Percentiles rank a stretch among this genome's conserved stretches.
phyloP scores from a whole-genome alignment of 2,888 invertebrate species.

The Sisyra nigra region DNA sequence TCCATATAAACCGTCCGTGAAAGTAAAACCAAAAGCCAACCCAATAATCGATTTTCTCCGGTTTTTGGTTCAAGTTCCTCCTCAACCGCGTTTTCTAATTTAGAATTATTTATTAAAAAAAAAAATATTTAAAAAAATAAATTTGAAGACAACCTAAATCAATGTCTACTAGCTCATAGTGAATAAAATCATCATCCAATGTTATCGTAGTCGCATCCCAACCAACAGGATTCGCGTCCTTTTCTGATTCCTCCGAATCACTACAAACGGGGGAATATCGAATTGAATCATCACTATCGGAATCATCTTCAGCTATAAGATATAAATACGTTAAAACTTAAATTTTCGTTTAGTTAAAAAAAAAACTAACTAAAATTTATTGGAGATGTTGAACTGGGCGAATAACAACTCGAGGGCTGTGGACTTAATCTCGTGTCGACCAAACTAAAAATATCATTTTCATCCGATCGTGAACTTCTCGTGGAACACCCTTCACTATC shows the following conservation, averaged over 20 bases:
- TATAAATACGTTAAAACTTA: not conserved
- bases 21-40: constrained; percentile 5
- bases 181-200: constrained; percentile 4
- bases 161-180: constrained; percentile 1
- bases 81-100: constrained; percentile 4
- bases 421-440: constrained; percentile 6
- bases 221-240: constrained; percentile 12
- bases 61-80: constrained; percentile 8
- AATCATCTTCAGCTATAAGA: constrained; percentile 13
- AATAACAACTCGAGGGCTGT: constrained; percentile 7
- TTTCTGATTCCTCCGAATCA: constrained; percentile 28
- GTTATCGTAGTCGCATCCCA: not conserved
- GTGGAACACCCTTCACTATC: no score
- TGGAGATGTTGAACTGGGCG: constrained; percentile 4
- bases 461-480: no score
- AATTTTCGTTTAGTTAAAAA: not conserved
- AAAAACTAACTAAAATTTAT: not conserved
- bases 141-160: not conserved
- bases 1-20: constrained; percentile 6
- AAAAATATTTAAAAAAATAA: not conserved
- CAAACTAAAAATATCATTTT: not conserved
- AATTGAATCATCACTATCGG: constrained; percentile 38
- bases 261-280: constrained; percentile 53
- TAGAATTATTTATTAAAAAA: not conserved
- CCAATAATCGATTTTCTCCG: constrained; percentile 1